A percentile compares a stretch with the other conserved stretches of the same genome.
These are phyloP conservation scores for Sinocyclocheilus grahami DNA, from an alignment of 2,113 vertebrate genomes.

Conservation along the genomic window DNA sequence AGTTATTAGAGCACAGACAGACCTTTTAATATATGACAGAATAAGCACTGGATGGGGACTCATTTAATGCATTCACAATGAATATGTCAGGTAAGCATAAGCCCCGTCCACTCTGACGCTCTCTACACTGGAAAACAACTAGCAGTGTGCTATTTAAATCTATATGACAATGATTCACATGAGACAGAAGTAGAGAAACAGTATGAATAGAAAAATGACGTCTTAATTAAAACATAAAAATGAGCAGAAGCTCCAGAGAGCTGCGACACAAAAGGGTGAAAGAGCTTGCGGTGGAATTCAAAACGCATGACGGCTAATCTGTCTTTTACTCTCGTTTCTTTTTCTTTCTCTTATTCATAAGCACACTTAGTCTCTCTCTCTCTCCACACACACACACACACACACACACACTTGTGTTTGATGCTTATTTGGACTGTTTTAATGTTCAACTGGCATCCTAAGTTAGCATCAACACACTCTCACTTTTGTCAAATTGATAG, in stretches of 20 bases:
- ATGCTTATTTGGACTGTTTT: background rate
- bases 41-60: background rate
- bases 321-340: background rate
- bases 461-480: background rate
- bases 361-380: background rate
- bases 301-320: background rate
- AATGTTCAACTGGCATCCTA: background rate
- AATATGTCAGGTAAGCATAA: slow-evolving; percentile 29
- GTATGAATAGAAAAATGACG: background rate
- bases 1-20: slow-evolving; percentile 1
- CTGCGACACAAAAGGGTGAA: background rate
- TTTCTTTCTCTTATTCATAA: background rate
- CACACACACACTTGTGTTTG: background rate
- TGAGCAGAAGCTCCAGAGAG: background rate
- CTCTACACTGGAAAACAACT: slow-evolving; percentile 20
- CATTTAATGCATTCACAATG: slow-evolving; percentile 29
- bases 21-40: slow-evolving; percentile 13
- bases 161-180: background rate
- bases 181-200: background rate
- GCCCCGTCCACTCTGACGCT: background rate
- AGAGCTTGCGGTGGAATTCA: background rate
- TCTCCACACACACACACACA: no score
- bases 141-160: background rate
- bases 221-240: slow-evolving; percentile 36
- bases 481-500: background rate